These are phyloP conservation scores for Hemicrepidius hirtus DNA, from an alignment of 2,888 invertebrate species.

Conservation along the genomic window DNA sequence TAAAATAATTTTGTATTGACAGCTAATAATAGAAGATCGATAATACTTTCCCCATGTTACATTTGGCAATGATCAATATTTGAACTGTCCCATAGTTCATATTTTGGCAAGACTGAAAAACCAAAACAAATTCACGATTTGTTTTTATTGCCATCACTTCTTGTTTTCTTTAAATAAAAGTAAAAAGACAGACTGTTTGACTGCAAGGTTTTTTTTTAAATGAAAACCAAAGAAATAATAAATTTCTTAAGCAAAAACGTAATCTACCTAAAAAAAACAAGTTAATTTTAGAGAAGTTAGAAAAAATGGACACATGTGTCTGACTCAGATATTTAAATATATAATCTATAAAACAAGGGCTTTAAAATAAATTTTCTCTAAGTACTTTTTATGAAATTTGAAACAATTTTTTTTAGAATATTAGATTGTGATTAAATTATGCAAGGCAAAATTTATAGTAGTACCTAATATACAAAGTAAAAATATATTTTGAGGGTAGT, in stretches of 20 bases:
- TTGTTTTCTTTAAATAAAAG: conserved; percentile 8
- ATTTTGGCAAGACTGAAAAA: conserved; percentile 16
- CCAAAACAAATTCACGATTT: conserved; percentile 24
- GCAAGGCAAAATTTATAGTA: not conserved
- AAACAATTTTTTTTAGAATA: no score
- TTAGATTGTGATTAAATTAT: not conserved
- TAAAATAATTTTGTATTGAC: no score
- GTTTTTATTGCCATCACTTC: conserved; percentile 19
- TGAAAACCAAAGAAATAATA: not conserved
- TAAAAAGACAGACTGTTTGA: not conserved
- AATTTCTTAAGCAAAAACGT: not conserved
- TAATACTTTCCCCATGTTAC: no score
- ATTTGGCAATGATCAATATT: no score
- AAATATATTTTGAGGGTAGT: not conserved
- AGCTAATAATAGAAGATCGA: no score
- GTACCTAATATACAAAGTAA: not conserved
- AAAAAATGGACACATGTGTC: not conserved
- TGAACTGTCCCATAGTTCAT: not conserved
- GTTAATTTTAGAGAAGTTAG: conserved; percentile 13
- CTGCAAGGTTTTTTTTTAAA: not conserved
- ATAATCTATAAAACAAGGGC: conserved; percentile 2
- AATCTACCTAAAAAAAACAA: conserved; percentile 5
- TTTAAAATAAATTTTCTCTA: not conserved
- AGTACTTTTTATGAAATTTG: no score
- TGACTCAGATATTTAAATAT: conserved; percentile 22